Evolutionary conservation across 92 coral and sea anemone species (phyloP), one percentile per base, ranked within the genome.

Genomic region (Parazoanthus swiftii): DNA sequence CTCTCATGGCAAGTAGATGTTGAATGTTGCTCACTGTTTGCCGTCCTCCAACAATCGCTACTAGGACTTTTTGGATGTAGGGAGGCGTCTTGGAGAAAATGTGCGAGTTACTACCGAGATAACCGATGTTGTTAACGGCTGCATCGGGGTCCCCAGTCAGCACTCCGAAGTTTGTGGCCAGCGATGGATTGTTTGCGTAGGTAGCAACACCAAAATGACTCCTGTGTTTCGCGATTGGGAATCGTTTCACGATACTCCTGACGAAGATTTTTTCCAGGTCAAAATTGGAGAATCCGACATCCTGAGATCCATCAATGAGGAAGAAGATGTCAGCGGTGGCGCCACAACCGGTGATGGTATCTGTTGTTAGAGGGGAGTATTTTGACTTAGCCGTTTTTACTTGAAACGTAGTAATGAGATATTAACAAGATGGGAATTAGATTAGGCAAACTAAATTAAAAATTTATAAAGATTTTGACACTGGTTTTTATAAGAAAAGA

Each of bases 201-300:
- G 63, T 77, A 7, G 81, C 59, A 13, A 77, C 58, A 42, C 81
- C 81, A 46, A 77, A 43, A 77, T 77, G 81, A 20, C 81, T 77
- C 36, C 39, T 58, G 39, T 77, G 81, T n/a, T 48, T 77, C 7
- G 54, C 10, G 20, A 77, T 43, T 23, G 81, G 81, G 25, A 43
- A 77, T 26, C 81, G 81, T 44, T 18, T 77, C 43, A 48, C 63
- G 35, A 77, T 46, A 11, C 58, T 38, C 58, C 39, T 77, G 36
- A 77, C 81, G 39, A 77, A 77, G 29, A 77, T 20, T 77, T 77
- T 77, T 44, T 77, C 81, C 35, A 77, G 81, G 4, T 44, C 59
- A 44, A 77, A 77, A 65, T 77, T 77, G 58, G 33, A 23, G 58
- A 8, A 43, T 23, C 81, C 81, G 23, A 77, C 36, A 77, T 77